phyloP scores from a whole-genome alignment of 2,113 vertebrate genomes.

The Calyptomena viridis region DNA sequence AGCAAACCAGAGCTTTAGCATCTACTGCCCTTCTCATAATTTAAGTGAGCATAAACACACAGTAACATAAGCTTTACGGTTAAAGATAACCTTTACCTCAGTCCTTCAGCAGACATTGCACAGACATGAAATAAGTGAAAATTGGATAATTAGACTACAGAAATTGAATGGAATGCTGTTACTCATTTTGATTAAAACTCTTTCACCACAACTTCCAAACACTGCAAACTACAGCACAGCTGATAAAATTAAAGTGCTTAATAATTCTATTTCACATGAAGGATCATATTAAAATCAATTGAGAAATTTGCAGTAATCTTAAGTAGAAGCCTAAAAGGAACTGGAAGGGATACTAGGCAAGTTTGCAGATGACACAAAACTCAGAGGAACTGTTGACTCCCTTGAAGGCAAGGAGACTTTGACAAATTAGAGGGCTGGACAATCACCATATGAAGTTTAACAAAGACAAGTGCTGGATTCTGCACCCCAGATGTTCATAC shows the following conservation, averaged over 20 bases:
- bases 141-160: background rate
- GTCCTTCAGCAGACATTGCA: background rate
- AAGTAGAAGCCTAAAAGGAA: background rate
- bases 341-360: background rate
- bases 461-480: background rate
- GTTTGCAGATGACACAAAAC: background rate
- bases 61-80: background rate
- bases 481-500: background rate
- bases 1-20: background rate
- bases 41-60: background rate
- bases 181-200: background rate
- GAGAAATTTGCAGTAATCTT: conserved; percentile 22
- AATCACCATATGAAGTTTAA: background rate
- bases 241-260: background rate
- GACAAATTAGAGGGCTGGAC: background rate
- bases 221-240: background rate
- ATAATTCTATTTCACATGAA: conserved; percentile 38
- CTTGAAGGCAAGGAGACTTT: background rate
- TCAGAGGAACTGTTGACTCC: background rate
- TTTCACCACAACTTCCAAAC: background rate
- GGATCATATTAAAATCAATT: conserved; percentile 31
- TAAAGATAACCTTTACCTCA: background rate
- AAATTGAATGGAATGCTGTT: background rate
- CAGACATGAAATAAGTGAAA: conserved; percentile 17
- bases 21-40: background rate